Conservation (phyloP, 2,888 invertebrate species). For the Perizoma affinitatum region DNA sequence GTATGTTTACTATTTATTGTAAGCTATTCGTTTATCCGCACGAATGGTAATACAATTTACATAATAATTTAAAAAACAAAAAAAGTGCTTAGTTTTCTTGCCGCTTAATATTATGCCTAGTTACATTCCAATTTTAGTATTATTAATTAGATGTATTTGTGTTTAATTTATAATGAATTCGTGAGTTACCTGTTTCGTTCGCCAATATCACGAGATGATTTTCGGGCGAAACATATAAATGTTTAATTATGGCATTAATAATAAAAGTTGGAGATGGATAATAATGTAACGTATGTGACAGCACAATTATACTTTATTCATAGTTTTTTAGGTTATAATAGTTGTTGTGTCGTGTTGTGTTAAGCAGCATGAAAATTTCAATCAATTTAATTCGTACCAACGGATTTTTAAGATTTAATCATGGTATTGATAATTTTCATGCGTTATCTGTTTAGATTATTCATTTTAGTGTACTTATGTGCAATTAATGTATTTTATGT, state of each 20-base stretch:
- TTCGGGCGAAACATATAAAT: constrained; percentile 38
- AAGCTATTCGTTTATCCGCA: constrained; percentile 70
- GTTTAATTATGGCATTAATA: constrained; percentile 49
- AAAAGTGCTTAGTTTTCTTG: constrained; percentile 59
- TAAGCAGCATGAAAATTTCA: constrained; percentile 62
- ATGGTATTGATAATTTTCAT: constrained; percentile 61
- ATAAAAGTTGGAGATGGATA: constrained; percentile 47
- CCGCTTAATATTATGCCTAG: constrained; percentile 63
- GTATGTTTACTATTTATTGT: constrained; percentile 80
- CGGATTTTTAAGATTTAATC: constrained; percentile 25
- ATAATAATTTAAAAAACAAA: constrained; percentile 46
- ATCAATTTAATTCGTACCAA: constrained; percentile 56
- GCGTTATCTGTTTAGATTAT: constrained; percentile 68
- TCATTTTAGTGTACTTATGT: constrained; percentile 73
- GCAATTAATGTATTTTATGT: constrained; percentile 78
- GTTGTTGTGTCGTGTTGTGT: constrained; percentile 80
- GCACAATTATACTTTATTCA: constrained; percentile 73
- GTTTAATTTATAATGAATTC: constrained; percentile 71
- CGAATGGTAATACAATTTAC: constrained; percentile 46
- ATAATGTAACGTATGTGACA: constrained; percentile 43
- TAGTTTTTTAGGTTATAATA: constrained; percentile 70
- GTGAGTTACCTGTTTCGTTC: constrained; percentile 63
- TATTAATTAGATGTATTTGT: constrained; percentile 70
- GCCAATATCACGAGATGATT: constrained; percentile 40
- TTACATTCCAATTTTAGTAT: constrained; percentile 72